A percentile compares a stretch with the other conserved stretches of the same genome.
phyloP scores from a whole-genome alignment of 2,797 vertebrate genomes.

The Cynodonichthys magdalenae region DNA sequence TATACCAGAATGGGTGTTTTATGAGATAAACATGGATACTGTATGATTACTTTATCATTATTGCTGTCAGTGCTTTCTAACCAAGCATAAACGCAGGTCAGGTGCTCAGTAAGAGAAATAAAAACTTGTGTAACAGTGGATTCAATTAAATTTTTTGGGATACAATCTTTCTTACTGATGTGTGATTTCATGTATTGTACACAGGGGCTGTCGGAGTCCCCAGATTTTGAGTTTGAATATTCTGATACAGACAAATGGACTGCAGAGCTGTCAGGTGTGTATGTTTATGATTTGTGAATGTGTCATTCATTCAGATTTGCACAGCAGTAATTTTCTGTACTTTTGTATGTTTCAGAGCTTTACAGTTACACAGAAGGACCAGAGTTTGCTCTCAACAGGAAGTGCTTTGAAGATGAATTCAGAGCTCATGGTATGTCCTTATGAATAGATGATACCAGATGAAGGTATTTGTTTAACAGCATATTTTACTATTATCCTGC shows the following conservation, averaged over 20 bases:
- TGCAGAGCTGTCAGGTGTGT: slow-evolving; percentile 91
- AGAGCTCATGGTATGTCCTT: slow-evolving; percentile 83
- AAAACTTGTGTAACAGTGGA: neutral
- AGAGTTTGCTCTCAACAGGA: slow-evolving; percentile 93
- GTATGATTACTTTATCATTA: neutral
- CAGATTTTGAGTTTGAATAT: slow-evolving; percentile 97
- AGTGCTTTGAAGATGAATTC: slow-evolving; percentile 97
- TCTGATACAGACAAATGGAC: slow-evolving; percentile 94
- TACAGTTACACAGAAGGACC: slow-evolving; percentile 98
- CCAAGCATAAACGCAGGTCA: no score
- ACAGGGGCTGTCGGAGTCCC: slow-evolving; percentile 92
- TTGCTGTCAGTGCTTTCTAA: no score
- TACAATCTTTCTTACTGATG: neutral
- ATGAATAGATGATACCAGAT: neutral
- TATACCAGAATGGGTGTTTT: neutral
- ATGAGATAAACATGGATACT: neutral
- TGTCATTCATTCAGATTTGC: neutral
- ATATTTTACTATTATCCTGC: slow-evolving; percentile 5
- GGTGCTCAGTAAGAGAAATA: neutral
- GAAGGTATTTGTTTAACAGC: neutral
- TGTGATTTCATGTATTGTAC: slow-evolving; percentile 22
- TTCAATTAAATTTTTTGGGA: neutral
- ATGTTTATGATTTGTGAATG: neutral
- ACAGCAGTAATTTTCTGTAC: neutral
- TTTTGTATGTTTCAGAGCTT: slow-evolving; percentile 82